Conservation (phyloP, 2,888 invertebrate genomes). For the Melieria picta region DNA sequence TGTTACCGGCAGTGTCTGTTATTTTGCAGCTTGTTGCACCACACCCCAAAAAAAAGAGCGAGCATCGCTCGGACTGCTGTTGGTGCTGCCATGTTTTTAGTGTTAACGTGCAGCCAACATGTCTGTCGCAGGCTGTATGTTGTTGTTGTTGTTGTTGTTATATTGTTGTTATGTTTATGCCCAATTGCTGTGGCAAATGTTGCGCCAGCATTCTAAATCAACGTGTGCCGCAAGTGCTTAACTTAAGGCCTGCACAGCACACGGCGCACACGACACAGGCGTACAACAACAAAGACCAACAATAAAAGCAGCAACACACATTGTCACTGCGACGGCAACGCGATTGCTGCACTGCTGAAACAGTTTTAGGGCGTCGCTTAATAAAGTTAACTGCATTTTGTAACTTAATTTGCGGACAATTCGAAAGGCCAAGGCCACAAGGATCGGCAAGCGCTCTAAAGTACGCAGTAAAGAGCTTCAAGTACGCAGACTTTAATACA, state of each 20-base stretch:
- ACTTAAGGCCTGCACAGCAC: conserved; percentile 27
- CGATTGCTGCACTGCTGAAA: not conserved
- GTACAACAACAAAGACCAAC: conserved; percentile 31
- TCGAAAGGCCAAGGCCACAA: too few relatives aligned
- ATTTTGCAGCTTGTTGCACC: too few relatives aligned
- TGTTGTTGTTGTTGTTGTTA: conserved; percentile 5
- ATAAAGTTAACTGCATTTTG: conserved; percentile 56
- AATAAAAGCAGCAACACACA: not conserved
- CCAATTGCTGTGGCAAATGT: conserved; percentile 22
- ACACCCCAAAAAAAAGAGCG: not conserved
- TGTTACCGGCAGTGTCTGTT: too few relatives aligned
- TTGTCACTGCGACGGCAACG: not conserved
- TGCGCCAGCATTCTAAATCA: conserved; percentile 40
- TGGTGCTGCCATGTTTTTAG: not conserved
- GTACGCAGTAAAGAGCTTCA: not conserved
- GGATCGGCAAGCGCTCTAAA: not conserved
- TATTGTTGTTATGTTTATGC: conserved; percentile 2
- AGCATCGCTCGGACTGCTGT: not conserved
- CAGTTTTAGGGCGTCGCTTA: conserved; percentile 35
- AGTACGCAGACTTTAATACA: too few relatives aligned
- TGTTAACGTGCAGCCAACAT: not conserved
- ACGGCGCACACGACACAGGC: conserved; percentile 21
- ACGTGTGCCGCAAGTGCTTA: conserved; percentile 34
- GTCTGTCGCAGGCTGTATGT: too few relatives aligned
- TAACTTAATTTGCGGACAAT: conserved; percentile 44